Conservation (phyloP, 2,888 invertebrate species). For the Elmis aenea region DNA sequence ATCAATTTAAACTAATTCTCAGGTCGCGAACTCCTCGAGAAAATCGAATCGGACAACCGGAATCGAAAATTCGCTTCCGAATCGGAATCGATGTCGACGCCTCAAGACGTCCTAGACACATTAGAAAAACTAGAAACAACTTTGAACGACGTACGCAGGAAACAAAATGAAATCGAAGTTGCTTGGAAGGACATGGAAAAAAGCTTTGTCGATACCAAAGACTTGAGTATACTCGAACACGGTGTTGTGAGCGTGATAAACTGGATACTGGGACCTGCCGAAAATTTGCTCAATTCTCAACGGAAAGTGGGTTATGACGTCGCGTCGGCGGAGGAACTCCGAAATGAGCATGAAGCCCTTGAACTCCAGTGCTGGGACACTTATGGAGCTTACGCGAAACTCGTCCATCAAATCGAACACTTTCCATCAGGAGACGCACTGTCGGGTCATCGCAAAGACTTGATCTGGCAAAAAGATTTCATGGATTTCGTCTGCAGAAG, state of each 20-base stretch:
- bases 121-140: conserved; percentile 54
- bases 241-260: conserved; percentile 67
- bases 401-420: conserved; percentile 65
- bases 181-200: conserved; percentile 58
- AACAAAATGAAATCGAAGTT: conserved; percentile 56
- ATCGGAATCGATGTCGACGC: conserved; percentile 44
- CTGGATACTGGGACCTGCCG: conserved; percentile 74
- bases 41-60: conserved; percentile 44
- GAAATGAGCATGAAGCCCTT: conserved; percentile 68
- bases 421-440: conserved; percentile 48
- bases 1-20: conserved; percentile 17
- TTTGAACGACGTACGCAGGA: conserved; percentile 54
- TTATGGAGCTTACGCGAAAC: conserved; percentile 72
- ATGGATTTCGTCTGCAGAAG: conserved; percentile 78
- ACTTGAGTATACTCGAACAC: conserved; percentile 56
- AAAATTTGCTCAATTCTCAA: conserved; percentile 65
- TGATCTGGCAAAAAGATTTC: conserved; percentile 69
- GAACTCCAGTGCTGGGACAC: conserved; percentile 74
- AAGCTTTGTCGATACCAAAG: conserved; percentile 56
- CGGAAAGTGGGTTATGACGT: conserved; percentile 70
- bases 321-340: conserved; percentile 64
- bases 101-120: conserved; percentile 60
- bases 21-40: conserved; percentile 46
- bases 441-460: conserved; percentile 52
- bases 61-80: conserved; percentile 44